Base-by-base conservation (phyloP, 2,888 invertebrate genomes). In the Dryocosmus kuriphilus region DNA sequence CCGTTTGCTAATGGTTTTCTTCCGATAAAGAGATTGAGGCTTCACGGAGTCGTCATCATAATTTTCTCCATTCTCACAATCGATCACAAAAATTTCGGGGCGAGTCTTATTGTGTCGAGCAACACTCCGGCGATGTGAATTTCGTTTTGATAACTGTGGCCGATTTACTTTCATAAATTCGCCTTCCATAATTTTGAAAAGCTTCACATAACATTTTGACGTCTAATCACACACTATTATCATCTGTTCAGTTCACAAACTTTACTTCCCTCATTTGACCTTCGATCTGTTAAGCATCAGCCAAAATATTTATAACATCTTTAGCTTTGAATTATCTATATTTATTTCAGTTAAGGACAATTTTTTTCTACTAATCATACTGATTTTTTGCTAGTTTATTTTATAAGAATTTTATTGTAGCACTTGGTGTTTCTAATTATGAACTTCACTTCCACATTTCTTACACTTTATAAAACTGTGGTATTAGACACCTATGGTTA, bases 41-140 rank as follows among this genome's bases (percentile, higher is more conserved):
- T 71, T 71, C n/a, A 71, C 27, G 0, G 71, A 11, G 30, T 61
- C 78, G 11, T 38, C 77, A 32, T 85, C 80, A 38, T 85, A 85
- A 30, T 83, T 86, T 14, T 82, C 77, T 71, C 83, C 82, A 71
- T 81, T 84, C 4, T 77, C 79, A 73, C 82, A 84, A 65, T 85
- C 82, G 63, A 88, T 82, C 61, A 84, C 79, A 51, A 87, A 88
- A 62, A 86, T 73, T 22, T 83, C 77, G 14, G 81, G 82, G 5
- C 77, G 57, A 9, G 41, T 22, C 9, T 46, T 71, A 41, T 55
- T 27, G n/a, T 51, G 71, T 32, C 71, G 41, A 27, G 19, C 30
- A 51, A 30, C 27, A n/a, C 71, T 24, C 11, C 30, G 71, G 30
- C 22, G 71, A 63, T n/a, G 35, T 22, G 71, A 51, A 71, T 32